Conservation (phyloP, 2,888 invertebrate genomes). For the Tillus elongatus region DNA sequence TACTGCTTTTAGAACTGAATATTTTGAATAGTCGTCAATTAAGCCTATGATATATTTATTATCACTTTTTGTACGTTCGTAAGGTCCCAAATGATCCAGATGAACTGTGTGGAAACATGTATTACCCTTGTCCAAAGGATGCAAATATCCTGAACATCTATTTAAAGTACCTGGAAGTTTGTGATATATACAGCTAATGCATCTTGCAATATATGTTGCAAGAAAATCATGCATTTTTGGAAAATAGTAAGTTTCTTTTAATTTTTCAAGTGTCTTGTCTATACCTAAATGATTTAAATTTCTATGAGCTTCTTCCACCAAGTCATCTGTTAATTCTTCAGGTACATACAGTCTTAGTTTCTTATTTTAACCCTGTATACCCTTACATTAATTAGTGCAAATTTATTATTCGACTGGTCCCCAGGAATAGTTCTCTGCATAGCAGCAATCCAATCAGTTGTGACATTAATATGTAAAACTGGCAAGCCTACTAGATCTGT, state of each 20-base stretch:
- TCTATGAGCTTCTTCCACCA: conserved; percentile 15
- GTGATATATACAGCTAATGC: conserved; percentile 18
- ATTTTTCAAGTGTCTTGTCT: conserved; percentile 16
- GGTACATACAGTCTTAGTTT: conserved; percentile 12
- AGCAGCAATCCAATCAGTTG: conserved; percentile 18
- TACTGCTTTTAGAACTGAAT: conserved; percentile 7
- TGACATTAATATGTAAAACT: conserved; percentile 16
- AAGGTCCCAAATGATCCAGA: conserved; percentile 13
- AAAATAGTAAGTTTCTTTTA: conserved; percentile 19
- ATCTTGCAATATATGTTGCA: conserved; percentile 16
- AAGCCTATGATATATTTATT: conserved; percentile 11
- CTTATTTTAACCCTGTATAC: conserved; percentile 16
- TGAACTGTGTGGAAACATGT: conserved; percentile 11
- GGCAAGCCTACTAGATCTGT: conserved; percentile 14
- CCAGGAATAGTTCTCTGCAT: conserved; percentile 11
- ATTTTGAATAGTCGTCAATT: conserved; percentile 16
- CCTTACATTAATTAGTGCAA: conserved; percentile 15
- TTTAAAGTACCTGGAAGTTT: conserved; percentile 8
- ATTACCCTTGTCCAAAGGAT: conserved; percentile 11
- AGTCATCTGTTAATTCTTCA: conserved; percentile 13
- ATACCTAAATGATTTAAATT: conserved; percentile 16
- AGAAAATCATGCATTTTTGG: conserved; percentile 18
- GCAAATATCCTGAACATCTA: conserved; percentile 9
- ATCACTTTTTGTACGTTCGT: not conserved
- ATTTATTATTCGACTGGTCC: conserved; percentile 18